Percentiles rank a stretch among this genome's conserved stretches.
These are phyloP conservation scores for Anarsia innoxiella DNA, from an alignment of 2,888 invertebrate species.

Conservation along the genomic window DNA sequence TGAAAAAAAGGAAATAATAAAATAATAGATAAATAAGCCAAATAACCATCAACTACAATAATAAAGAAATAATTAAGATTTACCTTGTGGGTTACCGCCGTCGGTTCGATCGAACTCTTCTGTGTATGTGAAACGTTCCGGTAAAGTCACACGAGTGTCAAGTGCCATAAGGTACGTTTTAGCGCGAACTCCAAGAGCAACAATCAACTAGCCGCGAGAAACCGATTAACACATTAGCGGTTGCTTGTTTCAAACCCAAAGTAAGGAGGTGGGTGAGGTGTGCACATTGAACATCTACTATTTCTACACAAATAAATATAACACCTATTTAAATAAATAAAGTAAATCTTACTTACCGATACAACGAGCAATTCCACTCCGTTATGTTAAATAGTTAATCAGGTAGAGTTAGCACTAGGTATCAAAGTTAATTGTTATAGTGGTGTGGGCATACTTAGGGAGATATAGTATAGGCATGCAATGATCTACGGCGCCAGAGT, in stretches of 20 bases:
- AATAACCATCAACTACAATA: constrained; percentile 63
- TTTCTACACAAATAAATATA: constrained; percentile 26
- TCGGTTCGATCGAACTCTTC: constrained; percentile 36
- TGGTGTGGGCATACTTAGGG: constrained; percentile 7
- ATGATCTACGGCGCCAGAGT: constrained; percentile 37
- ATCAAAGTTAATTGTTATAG: constrained; percentile 27
- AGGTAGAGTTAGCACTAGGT: constrained; percentile 42
- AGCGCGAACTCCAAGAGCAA: constrained; percentile 21
- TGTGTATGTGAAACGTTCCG: constrained; percentile 36
- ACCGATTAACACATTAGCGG: constrained; percentile 25
- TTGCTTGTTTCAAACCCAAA: constrained; percentile 22
- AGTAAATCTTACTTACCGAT: constrained; percentile 54
- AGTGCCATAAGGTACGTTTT: constrained; percentile 11
- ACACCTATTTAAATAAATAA: constrained; percentile 32
- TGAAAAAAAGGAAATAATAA: constrained; percentile 60
- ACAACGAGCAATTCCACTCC: constrained; percentile 38
- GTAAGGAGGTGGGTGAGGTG: constrained; percentile 39
- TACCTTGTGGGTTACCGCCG: constrained; percentile 44
- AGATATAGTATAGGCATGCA: constrained; percentile 48
- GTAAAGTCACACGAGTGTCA: constrained; percentile 25
- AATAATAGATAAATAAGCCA: constrained; percentile 72
- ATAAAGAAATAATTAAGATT: constrained; percentile 46
- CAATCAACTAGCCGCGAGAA: constrained; percentile 17
- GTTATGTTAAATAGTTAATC: constrained; percentile 37
- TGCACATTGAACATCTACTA: constrained; percentile 40